Evolutionary conservation across 1,140 invertebrate species (phyloP), one percentile per base, ranked within the genome.

Genomic region (Cydia fagiglandana): DNA sequence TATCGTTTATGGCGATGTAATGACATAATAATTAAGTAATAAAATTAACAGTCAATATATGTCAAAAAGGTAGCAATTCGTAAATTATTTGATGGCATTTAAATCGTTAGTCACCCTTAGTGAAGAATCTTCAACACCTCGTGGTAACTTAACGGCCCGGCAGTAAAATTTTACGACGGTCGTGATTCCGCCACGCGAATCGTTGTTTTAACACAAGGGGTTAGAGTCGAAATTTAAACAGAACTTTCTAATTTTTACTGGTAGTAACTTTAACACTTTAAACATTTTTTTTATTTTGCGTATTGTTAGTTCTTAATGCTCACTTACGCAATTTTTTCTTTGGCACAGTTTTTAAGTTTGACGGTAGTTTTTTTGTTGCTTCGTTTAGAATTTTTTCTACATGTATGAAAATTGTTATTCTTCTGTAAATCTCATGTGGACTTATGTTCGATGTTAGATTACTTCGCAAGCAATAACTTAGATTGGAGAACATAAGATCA

Each of bases 151-250:
- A 24, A 30, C 66, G 9, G 30, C 66, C n/a, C n/a, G 66, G 66
- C 34, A 41, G 66, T 70, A 1, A 70, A 70, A 70, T 70, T 70
- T 70, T 70, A 70, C 34, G 66, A 70, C 30, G 15, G 66, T 10
- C 15, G 2, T 5, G 66, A 70, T 41, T 17, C n/a, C 15, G 66
- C 66, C 13, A 13, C 12, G 64, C 20, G 17, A 20, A n/a, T 61
- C 9, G 6, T 0, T 6, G 15, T 20, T 12, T 61, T 61, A 61
- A 2, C 20, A 61, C 56, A 10, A 5, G 10, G 45, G 56, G 2
- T 24, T 61, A 61, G 56, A 24, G 56, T 61, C n/a, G 7, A 61
- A 12, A 61, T 9, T 61, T 20, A 24, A 61, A 61, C 7, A 6
- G 50, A 7, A 24, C 20, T 61, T 61, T 24, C 7, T 2, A 20